phyloP scores from a whole-genome alignment of 2,113 vertebrate genomes.

The Ceratotherium simum region DNA sequence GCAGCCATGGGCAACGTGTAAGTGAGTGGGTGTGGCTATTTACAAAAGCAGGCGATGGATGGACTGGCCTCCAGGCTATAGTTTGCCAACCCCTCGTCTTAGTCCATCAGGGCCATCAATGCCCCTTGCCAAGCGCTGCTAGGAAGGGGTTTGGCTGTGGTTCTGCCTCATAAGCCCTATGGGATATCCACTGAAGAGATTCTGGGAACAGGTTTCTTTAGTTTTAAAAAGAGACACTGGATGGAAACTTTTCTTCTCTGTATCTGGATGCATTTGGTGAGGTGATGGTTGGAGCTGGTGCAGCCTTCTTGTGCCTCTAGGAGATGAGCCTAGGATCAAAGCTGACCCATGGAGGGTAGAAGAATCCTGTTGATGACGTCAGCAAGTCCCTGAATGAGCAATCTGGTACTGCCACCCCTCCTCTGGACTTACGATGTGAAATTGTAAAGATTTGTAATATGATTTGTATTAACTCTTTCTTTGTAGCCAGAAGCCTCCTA shows the following conservation, averaged over 20 bases:
- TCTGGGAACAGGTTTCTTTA: background rate
- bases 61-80: accelerated
- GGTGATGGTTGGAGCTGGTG: background rate
- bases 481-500: background rate
- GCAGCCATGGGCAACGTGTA: accelerated
- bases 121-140: background rate
- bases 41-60: background rate
- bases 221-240: background rate
- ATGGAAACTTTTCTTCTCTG: background rate
- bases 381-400: background rate
- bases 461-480: background rate
- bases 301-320: background rate
- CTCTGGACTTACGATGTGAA: background rate
- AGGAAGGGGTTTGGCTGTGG: background rate
- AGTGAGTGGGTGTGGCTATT: background rate
- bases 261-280: background rate
- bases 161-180: background rate
- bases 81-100: background rate
- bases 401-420: background rate
- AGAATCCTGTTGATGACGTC: background rate
- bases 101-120: background rate
- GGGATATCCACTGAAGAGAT: background rate
- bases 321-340: background rate
- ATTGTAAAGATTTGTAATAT: background rate
- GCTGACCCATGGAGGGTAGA: background rate